Evolutionary conservation across 2,888 invertebrate species (phyloP), one percentile per base, ranked within the genome.

Genomic region (Nycteola revayana): DNA sequence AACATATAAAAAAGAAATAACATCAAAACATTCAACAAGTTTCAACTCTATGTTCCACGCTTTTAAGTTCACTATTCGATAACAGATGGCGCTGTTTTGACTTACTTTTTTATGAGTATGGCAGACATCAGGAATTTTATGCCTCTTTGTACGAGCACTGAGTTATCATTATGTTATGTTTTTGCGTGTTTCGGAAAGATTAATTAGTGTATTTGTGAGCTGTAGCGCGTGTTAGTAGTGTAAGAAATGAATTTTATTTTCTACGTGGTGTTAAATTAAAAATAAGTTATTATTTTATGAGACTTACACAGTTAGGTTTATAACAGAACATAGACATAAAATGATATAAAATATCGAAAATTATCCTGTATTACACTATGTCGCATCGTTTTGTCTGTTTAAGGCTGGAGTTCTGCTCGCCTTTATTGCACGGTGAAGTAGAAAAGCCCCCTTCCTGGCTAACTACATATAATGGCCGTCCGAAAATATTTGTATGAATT

Each of bases 141-240:
- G 65, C 68, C 62, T 66, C 68, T 67, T 74, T 71, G 67, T 69
- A 49, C 51, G 29, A 42, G 23, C 39, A 55, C 52, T 40, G 40
- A 51, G 40, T 44, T 60, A 57, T 53, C 35, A 54, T 60, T 60
- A 64, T 48, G 43, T 33, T 50, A 36, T 39, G 42, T 51, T 51
- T 55, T 53, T 58, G 54, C 50, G 42, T 37, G 44, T 57, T 55
- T 55, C 42, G 30, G 41, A 42, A 41, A 46, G 55, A 55, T 57
- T 58, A 50, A 60, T 55, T 57, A 49, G 32, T 40, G 30, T 49
- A 55, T 43, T 48, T 49, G 42, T 38, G 39, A 48, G 45, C 58
- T 54, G 51, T 56, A 40, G 50, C 42, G 32, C 40, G 31, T 25
- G 34, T 46, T 49, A 30, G 27, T 10, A 25, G 4, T n/a, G 7